A percentile compares a stretch with the other conserved stretches of the same genome.
Conservation (phyloP, 2,888 invertebrate species). For the Miltochrista miniata region DNA sequence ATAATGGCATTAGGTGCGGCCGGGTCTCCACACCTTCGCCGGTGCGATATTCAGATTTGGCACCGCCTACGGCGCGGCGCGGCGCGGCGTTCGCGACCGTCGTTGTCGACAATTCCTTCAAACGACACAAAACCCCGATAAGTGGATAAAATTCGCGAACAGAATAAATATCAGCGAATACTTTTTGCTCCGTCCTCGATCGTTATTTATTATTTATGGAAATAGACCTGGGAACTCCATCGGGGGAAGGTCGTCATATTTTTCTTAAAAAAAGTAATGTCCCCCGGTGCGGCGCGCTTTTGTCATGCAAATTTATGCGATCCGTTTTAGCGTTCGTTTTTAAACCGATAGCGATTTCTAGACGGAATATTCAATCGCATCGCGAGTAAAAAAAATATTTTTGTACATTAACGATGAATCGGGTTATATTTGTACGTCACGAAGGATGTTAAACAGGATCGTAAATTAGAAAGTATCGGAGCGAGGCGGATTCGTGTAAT, state of each 20-base stretch:
- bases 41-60: neutral
- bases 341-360: constrained; percentile 77
- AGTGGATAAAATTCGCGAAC: constrained; percentile 76
- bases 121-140: constrained; percentile 58
- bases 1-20: neutral
- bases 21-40: neutral
- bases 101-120: constrained; percentile 31
- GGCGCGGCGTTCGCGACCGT: constrained; percentile 1
- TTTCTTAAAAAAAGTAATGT: constrained; percentile 80
- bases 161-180: constrained; percentile 75
- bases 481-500: constrained; percentile 18
- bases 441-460: constrained; percentile 44
- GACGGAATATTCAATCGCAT: constrained; percentile 72
- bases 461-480: constrained; percentile 48
- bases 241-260: constrained; percentile 79
- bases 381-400: constrained; percentile 62
- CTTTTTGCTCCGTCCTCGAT: constrained; percentile 74
- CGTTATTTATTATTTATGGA: constrained; percentile 83
- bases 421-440: constrained; percentile 63
- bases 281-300: constrained; percentile 66
- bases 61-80: neutral
- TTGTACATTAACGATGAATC: constrained; percentile 51
- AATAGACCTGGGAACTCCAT: constrained; percentile 77
- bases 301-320: constrained; percentile 82
- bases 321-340: constrained; percentile 73